These are phyloP conservation scores for Pseudopodoces humilis DNA, from an alignment of 2,113 vertebrate genomes.

Conservation along the genomic window DNA sequence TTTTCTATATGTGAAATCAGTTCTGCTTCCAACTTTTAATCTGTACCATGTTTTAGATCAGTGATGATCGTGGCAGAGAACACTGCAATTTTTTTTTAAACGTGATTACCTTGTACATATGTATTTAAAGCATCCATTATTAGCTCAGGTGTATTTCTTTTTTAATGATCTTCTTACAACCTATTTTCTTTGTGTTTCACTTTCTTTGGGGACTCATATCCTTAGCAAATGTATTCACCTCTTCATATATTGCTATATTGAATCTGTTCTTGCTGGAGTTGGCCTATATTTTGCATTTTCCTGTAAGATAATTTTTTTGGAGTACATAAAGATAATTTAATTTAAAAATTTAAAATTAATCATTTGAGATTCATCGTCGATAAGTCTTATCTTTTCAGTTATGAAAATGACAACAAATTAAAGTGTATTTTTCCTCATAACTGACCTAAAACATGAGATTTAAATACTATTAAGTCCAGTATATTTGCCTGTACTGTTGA, in stretches of 20 bases:
- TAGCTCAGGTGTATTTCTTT: background rate
- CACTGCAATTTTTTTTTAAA: background rate
- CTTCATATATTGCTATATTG: background rate
- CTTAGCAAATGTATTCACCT: background rate
- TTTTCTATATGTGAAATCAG: background rate
- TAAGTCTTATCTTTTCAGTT: background rate
- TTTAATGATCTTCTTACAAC: background rate
- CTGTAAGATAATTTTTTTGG: background rate
- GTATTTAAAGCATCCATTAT: background rate
- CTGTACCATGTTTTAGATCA: background rate
- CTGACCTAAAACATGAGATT: background rate
- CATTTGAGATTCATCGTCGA: too few relatives aligned
- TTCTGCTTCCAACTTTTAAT: background rate
- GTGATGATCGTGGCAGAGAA: background rate
- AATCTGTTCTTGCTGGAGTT: background rate
- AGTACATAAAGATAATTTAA: background rate
- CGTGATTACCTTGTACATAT: background rate
- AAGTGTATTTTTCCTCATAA: background rate
- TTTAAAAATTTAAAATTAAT: too few relatives aligned
- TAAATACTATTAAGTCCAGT: background rate
- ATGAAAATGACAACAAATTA: background rate
- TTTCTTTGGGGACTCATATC: background rate
- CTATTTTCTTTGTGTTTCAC: background rate
- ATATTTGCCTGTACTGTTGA: background rate
- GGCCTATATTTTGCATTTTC: background rate